Conservation (phyloP, 1,140 invertebrate species). For the Drosophila simulans region DNA sequence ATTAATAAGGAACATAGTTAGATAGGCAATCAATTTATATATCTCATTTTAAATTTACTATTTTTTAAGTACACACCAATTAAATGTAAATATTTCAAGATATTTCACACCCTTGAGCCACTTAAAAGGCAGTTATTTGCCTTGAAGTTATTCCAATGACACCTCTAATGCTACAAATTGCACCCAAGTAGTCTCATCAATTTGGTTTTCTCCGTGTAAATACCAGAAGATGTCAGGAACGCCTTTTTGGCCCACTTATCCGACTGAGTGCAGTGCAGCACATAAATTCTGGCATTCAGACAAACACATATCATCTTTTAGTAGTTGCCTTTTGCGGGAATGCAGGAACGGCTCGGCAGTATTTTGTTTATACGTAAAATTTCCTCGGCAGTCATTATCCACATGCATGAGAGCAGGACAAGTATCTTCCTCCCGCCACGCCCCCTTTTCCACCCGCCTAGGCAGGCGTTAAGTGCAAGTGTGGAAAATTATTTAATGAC, state of each 20-base stretch:
- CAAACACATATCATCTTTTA: constrained; percentile 54
- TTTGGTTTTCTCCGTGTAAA: constrained; percentile 19
- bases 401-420: constrained; percentile 32
- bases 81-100: no score
- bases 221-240: constrained; percentile 1
- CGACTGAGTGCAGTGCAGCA: constrained; percentile 23
- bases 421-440: constrained; percentile 28
- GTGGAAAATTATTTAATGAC: constrained; percentile 84
- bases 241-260: constrained; percentile 28
- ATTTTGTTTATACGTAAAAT: constrained; percentile 70
- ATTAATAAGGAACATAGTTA: no score
- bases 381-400: constrained; percentile 52
- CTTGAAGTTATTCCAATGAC: no score
- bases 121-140: no score
- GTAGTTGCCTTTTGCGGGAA: constrained; percentile 28
- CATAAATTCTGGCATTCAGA: constrained; percentile 39
- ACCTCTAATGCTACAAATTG: not conserved
- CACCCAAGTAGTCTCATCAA: not conserved
- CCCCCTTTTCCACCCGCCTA: constrained; percentile 5
- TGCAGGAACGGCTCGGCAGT: constrained; percentile 23
- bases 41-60: no score
- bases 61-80: no score
- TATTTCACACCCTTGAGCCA: no score
- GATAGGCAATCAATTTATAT: no score
- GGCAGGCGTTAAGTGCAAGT: constrained; percentile 74